Percentiles rank a stretch among this genome's conserved stretches.
Evolutionary conservation across 92 coral and sea anemone species (phyloP).

Genomic region (Pocillopora grandis): DNA sequence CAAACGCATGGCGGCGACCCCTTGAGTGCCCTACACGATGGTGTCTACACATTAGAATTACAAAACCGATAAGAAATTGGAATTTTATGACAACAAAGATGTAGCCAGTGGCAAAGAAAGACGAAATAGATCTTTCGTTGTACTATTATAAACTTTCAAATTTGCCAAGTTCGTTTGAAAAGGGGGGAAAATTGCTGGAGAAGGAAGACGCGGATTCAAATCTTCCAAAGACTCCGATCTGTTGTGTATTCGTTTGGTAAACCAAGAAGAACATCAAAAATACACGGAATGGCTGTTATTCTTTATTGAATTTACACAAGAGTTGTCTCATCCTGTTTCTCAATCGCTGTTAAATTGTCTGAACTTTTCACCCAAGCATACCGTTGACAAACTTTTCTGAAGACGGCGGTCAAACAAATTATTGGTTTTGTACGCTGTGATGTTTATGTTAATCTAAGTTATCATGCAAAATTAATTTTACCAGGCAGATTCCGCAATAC

Average conservation of each 20-base stretch:
- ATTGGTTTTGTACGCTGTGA: neutral
- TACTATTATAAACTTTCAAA: neutral
- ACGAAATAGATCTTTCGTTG: neutral
- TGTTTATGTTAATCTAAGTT: constrained; percentile 23
- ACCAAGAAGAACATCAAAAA: neutral
- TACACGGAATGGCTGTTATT: neutral
- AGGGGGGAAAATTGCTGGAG: neutral
- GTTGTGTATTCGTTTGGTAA: neutral
- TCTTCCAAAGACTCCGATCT: neutral
- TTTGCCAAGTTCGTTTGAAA: neutral
- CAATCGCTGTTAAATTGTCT: constrained; percentile 5
- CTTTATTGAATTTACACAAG: constrained; percentile 35
- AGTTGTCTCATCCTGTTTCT: constrained; percentile 6
- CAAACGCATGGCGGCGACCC: constrained; percentile 11
- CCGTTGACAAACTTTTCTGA: constrained; percentile 2
- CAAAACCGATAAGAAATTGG: constrained; percentile 39
- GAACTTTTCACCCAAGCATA: constrained; percentile 19
- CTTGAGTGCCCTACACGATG: constrained; percentile 4
- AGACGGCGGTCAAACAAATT: constrained; percentile 35
- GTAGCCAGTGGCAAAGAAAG: neutral
- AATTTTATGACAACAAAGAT: constrained; percentile 14
- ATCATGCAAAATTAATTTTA: constrained; percentile 39
- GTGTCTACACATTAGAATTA: constrained; percentile 51
- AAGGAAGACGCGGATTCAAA: neutral
- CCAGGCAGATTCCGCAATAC: constrained; percentile 35